Percentiles rank a stretch among this genome's conserved stretches.
phyloP scores from a whole-genome alignment of 2,113 vertebrate species.

The Mormoops blainvillei region DNA sequence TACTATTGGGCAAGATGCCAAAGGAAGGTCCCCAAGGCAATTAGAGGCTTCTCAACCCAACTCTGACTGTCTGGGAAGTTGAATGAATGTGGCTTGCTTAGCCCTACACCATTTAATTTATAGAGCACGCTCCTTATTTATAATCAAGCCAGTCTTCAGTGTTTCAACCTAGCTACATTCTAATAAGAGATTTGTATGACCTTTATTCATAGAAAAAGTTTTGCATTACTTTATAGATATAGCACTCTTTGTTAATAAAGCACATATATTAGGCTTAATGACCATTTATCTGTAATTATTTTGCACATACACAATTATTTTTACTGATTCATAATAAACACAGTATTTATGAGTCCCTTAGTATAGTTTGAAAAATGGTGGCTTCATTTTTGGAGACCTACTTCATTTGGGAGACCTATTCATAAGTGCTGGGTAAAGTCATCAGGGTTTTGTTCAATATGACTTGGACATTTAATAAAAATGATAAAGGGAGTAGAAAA shows the following conservation, averaged over 20 bases:
- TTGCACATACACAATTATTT: background rate
- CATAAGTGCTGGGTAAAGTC: slow-evolving; percentile 54
- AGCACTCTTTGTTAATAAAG: background rate
- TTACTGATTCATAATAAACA: slow-evolving; percentile 37
- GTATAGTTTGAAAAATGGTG: slow-evolving; percentile 14
- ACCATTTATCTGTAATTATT: slow-evolving; percentile 44
- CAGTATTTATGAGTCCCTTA: slow-evolving; percentile 57
- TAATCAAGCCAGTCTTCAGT: slow-evolving; percentile 77
- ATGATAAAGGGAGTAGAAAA: background rate
- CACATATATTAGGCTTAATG: slow-evolving; percentile 12
- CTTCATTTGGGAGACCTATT: background rate
- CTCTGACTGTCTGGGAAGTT: slow-evolving; percentile 82
- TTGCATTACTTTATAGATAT: background rate
- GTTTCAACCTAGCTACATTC: slow-evolving; percentile 46
- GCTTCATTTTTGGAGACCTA: background rate
- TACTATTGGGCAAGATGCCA: slow-evolving; percentile 73
- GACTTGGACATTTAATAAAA: background rate
- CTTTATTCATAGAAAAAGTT: slow-evolving; percentile 46
- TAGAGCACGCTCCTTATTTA: slow-evolving; percentile 78
- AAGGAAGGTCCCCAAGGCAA: slow-evolving; percentile 76
- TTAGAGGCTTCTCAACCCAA: slow-evolving; percentile 82
- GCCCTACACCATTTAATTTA: slow-evolving; percentile 80
- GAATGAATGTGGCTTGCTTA: slow-evolving; percentile 81
- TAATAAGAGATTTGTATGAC: slow-evolving; percentile 7
- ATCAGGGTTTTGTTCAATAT: slow-evolving; percentile 35